phyloP scores from a whole-genome alignment of 2,113 vertebrate species.

The Calonectris borealis region DNA sequence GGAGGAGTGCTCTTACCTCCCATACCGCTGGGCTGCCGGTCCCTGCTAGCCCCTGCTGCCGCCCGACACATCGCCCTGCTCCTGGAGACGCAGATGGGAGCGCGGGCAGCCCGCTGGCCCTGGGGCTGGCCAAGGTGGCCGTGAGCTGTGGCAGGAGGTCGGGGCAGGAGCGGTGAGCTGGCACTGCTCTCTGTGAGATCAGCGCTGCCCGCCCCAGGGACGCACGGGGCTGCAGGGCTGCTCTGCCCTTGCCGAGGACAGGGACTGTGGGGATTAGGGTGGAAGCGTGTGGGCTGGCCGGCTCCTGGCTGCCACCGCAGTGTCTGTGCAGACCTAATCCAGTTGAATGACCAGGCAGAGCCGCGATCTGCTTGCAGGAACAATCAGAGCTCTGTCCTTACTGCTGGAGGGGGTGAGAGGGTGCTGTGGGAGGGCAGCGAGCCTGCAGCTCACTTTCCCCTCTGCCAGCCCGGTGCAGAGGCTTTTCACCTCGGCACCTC shows the following conservation, averaged over 20 bases:
- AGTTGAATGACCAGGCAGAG: neutral
- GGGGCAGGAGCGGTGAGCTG: neutral
- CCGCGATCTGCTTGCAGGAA: fast-evolving
- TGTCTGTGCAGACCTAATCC: neutral
- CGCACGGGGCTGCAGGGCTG: fast-evolving
- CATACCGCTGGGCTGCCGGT: neutral
- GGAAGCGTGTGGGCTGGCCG: neutral
- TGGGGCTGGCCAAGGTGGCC: fast-evolving
- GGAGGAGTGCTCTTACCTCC: neutral
- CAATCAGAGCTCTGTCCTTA: neutral
- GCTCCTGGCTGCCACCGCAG: neutral
- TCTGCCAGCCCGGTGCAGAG: neutral
- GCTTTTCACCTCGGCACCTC: neutral
- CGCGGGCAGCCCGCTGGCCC: neutral
- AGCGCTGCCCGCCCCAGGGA: fast-evolving
- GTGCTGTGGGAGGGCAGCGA: neutral
- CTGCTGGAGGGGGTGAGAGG: neutral
- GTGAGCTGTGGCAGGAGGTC: fast-evolving
- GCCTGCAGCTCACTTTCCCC: neutral
- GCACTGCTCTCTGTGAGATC: neutral
- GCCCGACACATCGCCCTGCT: neutral
- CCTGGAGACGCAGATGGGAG: fast-evolving
- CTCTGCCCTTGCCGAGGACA: constrained; percentile 8
- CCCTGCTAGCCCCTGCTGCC: neutral
- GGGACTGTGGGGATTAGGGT: neutral